Evolutionary conservation across 2,113 vertebrate genomes (phyloP), one percentile per base, ranked within the genome.

Genomic region (Tursiops truncatus): DNA sequence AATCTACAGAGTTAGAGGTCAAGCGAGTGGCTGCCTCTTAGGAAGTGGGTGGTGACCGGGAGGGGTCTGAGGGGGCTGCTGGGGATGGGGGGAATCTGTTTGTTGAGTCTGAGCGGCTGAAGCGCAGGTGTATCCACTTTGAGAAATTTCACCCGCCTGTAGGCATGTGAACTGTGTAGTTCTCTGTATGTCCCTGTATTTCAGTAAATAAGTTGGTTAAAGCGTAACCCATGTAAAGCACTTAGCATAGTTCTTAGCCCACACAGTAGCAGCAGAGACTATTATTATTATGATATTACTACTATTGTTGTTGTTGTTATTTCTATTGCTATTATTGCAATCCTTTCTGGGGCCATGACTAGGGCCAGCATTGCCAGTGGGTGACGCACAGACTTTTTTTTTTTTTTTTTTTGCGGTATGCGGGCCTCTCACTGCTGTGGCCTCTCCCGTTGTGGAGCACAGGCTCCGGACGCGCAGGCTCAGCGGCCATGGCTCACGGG

Each of bases 221-320:
- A 38, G 60, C 47, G 9, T 10, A 23, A 13, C 8, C 50, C 70
- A 1, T 0, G 5, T 0, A 33, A 20, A 36, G 73, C 81, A 3
- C 33, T 18, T 36, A 26, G 58, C 74, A 9, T 1, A 8, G 33
- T 62, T 28, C 58, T 47, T 68, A n/a, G 28, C 17, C 53, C 23
- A 56, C 81, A 2, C 12, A 2, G 58, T 1, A 1, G 41, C 28
- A 14, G 44, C 65, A 5, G 12, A 36, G 20, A 4, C 11, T 13
- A 8, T 31, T 71, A 6, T 36, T 73, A 41, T 10, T 8, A 10
- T 3, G 9, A 53, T 53, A 17, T 33, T 2, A 6, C 36, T 18
- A 3, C 18, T 1, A 21, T 5, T 8, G 0, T 12, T 7, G 8
- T 6, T 21, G 26, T 44, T 21, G 0, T 8, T 36, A 20, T 5